Percentiles rank a stretch among this genome's conserved stretches.
Conservation (phyloP, 2,113 vertebrate species). For the Xyrauchen texanus region DNA sequence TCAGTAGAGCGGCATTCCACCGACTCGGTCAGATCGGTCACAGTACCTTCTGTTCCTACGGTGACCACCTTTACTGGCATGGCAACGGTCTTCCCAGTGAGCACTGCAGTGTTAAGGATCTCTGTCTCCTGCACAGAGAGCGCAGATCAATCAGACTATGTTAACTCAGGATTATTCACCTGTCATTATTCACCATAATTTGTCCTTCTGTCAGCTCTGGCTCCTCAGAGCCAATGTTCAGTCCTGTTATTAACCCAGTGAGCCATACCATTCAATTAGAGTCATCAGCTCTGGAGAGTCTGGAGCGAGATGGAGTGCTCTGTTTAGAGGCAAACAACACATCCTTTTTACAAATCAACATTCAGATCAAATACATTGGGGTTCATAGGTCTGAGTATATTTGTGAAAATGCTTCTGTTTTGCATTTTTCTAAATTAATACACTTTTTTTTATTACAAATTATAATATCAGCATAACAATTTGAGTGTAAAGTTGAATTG, state of each 20-base stretch:
- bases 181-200: slow-evolving; percentile 45
- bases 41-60: slow-evolving; percentile 80
- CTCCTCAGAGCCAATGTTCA: slow-evolving; percentile 23
- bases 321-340: slow-evolving; percentile 34
- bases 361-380: no score
- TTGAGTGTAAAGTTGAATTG: no score
- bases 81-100: slow-evolving; percentile 86
- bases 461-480: no score
- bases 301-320: slow-evolving; percentile 24
- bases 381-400: no score
- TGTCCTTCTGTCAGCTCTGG: slow-evolving; percentile 42
- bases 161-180: slow-evolving; percentile 31
- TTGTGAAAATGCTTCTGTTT: no score
- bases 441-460: no score
- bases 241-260: slow-evolving; percentile 41
- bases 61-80: slow-evolving; percentile 88
- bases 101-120: slow-evolving; percentile 92
- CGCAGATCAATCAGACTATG: slow-evolving; percentile 32
- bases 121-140: slow-evolving; percentile 82
- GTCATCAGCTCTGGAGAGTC: slow-evolving; percentile 42
- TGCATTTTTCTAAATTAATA: no score
- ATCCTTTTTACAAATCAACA: slow-evolving; percentile 14
- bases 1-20: slow-evolving; percentile 89
- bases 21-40: slow-evolving; percentile 86
- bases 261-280: slow-evolving; percentile 52